A percentile compares a stretch with the other conserved stretches of the same genome.
Evolutionary conservation across 2,888 invertebrate species (phyloP).

Genomic region (Rhamphomyia laevipes): DNA sequence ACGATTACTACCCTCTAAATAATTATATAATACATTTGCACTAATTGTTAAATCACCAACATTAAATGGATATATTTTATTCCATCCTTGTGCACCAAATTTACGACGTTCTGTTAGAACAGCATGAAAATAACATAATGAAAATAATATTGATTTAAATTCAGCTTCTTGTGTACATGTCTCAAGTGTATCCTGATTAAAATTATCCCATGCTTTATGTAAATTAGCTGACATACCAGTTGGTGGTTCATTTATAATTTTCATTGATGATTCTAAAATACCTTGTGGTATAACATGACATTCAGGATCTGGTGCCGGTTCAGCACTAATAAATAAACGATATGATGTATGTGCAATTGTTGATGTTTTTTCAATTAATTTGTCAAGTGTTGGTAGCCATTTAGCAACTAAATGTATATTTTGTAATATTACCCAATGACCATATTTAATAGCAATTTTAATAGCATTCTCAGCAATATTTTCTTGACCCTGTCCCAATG

Average conservation of each 20-base stretch:
- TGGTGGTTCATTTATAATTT: conserved; percentile 94
- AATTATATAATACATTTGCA: conserved; percentile 81
- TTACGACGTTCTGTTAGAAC: conserved; percentile 86
- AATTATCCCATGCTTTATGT: conserved; percentile 87
- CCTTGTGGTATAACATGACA: conserved; percentile 66
- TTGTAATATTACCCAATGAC: conserved; percentile 89
- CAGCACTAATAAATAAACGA: conserved; percentile 77
- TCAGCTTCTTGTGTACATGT: conserved; percentile 88
- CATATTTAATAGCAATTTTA: conserved; percentile 55
- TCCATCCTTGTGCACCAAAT: conserved; percentile 93
- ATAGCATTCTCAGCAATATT: conserved; percentile 79
- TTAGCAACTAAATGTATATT: conserved; percentile 86
- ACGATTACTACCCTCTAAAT: conserved; percentile 76
- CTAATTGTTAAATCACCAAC: conserved; percentile 85
- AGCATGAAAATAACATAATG: conserved; percentile 91
- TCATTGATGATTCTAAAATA: conserved; percentile 84
- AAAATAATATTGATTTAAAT: conserved; percentile 82
- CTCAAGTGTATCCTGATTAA: conserved; percentile 82
- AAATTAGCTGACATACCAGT: conserved; percentile 91
- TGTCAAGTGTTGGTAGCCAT: conserved; percentile 81
- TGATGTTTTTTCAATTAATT: conserved; percentile 65
- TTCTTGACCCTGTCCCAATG: conserved; percentile 91
- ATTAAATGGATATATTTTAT: conserved; percentile 67
- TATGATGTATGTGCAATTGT: conserved; percentile 38
- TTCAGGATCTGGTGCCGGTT: conserved; percentile 63